A percentile compares a stretch with the other conserved stretches of the same genome.
phyloP scores from a whole-genome alignment of 1,140 invertebrate species.

The Drosophila murphyi region DNA sequence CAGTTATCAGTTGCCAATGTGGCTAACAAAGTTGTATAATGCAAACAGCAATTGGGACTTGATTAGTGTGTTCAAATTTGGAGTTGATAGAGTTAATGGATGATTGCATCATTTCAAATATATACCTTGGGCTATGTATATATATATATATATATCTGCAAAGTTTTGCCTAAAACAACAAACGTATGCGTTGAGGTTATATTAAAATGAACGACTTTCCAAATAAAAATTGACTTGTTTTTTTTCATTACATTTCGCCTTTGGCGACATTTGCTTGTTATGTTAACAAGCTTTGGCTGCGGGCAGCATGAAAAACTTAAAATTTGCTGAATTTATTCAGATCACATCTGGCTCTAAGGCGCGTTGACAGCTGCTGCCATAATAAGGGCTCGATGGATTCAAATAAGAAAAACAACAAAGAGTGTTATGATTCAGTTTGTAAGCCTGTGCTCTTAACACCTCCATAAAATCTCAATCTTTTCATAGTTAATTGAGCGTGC shows the following conservation, averaged over 20 bases:
- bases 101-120: conserved; percentile 6
- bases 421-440: conserved; percentile 37
- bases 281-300: neutral
- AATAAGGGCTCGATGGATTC: neutral
- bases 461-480: conserved; percentile 7
- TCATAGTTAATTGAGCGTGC: conserved; percentile 31
- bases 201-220: too few species aligned
- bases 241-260: too few species aligned
- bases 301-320: neutral
- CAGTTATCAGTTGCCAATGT: conserved; percentile 31
- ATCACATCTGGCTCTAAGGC: too few species aligned
- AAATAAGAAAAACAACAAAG: neutral
- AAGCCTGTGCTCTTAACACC: conserved; percentile 55
- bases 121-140: neutral
- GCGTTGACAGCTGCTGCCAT: neutral
- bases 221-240: too few species aligned
- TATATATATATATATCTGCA: neutral
- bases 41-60: conserved; percentile 33
- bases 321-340: neutral
- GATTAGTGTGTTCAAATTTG: conserved; percentile 31
- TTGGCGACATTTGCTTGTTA: neutral
- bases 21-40: conserved; percentile 14
- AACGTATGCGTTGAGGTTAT: too few species aligned
- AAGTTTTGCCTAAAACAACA: neutral
- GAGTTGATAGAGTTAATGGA: conserved; percentile 6